Evolutionary conservation across 2,888 invertebrate species (phyloP).

Genomic region (Noctuana brunneofusca): DNA sequence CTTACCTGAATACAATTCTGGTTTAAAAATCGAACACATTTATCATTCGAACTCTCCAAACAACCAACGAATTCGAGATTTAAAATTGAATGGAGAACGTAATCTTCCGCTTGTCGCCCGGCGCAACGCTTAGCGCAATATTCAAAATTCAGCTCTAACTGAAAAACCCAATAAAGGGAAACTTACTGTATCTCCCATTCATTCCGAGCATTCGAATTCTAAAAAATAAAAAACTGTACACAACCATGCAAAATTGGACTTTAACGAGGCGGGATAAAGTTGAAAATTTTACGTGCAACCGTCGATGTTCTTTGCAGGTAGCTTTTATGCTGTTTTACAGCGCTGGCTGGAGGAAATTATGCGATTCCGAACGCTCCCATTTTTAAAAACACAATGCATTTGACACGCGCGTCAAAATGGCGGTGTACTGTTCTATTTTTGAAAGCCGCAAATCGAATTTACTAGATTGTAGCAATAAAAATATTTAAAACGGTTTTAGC

Average conservation of each 20-base stretch:
- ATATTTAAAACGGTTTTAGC: background rate
- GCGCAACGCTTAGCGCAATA: constrained; percentile 31
- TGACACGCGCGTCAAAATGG: constrained; percentile 32
- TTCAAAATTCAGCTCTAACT: constrained; percentile 34
- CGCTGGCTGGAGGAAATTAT: constrained; percentile 29
- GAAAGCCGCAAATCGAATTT: constrained; percentile 24
- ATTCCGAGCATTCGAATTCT: constrained; percentile 32
- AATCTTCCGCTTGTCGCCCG: constrained; percentile 31
- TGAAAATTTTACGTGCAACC: constrained; percentile 4
- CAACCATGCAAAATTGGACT: constrained; percentile 19
- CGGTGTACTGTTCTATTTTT: constrained; percentile 18
- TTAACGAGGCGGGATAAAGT: constrained; percentile 24
- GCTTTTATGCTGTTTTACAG: constrained; percentile 23
- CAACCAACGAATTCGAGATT: constrained; percentile 30
- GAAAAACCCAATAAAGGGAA: constrained; percentile 35
- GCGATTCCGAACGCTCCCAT: constrained; percentile 25
- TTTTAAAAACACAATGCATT: constrained; percentile 32
- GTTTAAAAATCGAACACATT: constrained; percentile 23
- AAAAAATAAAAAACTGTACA: constrained; percentile 12
- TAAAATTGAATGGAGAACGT: constrained; percentile 31
- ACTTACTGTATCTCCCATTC: constrained; percentile 33
- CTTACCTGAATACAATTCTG: background rate
- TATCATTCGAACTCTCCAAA: constrained; percentile 26
- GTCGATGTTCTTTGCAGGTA: constrained; percentile 27
- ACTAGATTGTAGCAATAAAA: constrained; percentile 15